Evolutionary conservation across 2,888 invertebrate species (phyloP), one percentile per base, ranked within the genome.

Genomic region (Rhagophthalmus giganteus): DNA sequence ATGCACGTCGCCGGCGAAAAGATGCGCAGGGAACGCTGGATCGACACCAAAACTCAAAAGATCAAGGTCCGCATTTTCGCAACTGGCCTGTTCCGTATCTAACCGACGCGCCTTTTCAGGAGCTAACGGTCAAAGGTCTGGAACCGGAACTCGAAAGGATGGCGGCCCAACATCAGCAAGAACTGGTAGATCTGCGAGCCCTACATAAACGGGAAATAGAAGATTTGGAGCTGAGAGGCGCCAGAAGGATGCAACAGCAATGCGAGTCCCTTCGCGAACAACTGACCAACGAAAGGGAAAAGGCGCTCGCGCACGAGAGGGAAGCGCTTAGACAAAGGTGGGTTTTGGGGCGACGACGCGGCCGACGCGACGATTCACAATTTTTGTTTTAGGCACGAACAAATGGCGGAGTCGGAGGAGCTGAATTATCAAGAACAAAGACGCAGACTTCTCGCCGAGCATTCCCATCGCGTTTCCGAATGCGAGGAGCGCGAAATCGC

Each of bases 71-170:
- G 6, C 2, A 2, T 2, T 24, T 10, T 20, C 12, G 24, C 2
- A 32, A n/a, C 16, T 15, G 1, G 9, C 32, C 1, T 37, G 1
- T 31, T 14, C 25, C 5, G 13, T 1, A 27, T 2, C 7, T 4
- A 9, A 33, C 24, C 34, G n/a, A n/a, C n/a, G n/a, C n/a, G n/a
- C n/a, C 26, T 20, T 53, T 31, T 20, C 48, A 84, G 88, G 90
- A 91, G 69, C 76, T 90, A 65, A 91, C 92, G 2, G 88, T 92
- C 0, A 91, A 90, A 76, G 90, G 91, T 0, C 72, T 93, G n/a
- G 91, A 92, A 72, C 85, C 88, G 0, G 92, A 93, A 71, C 78
- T 93, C 2, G 82, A 88, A 13, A 85, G 83, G 62, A 88, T 92
- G 85, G 85, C 87, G 20, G 82, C 83, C 32, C 65, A 78, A 0